Evolutionary conservation across 2,113 vertebrate genomes (phyloP), one percentile per base, ranked within the genome.

Genomic region (Rhagologus leucostigma): DNA sequence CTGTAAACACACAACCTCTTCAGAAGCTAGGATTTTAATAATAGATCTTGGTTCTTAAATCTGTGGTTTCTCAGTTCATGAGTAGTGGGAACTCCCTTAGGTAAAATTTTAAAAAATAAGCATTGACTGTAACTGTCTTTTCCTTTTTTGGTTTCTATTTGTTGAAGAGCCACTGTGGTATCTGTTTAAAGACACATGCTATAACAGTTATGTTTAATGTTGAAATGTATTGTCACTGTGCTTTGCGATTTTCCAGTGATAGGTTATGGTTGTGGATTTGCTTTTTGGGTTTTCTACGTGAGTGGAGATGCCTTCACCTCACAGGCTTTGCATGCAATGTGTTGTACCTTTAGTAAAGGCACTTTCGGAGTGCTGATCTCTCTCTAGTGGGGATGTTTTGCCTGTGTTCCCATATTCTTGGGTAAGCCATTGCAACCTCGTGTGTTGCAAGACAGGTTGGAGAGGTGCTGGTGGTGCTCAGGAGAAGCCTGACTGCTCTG

Each of bases 71-170:
- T 88, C 76, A 75, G 83, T 60, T 80, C 65, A 27, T 64, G 56
- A 81, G 52, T 60, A 85, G 52, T 95, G 88, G 92, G 93, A 97
- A 89, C 79, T 92, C 90, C 93, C 79, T 82, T 81, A 90, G 95
- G 92, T 95, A 42, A 96, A 78, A 92, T 92, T 75, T 59, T 6
- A 7, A 56, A 82, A 84, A 95, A 95, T 49, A 86, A 86, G 29
- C 79, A 60, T 74, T 93, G 93, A 93, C 85, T 92, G 39, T 93
- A 64, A 94, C 90, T 93, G 90, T 93, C 95, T 93, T 94, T 90
- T 89, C 88, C 68, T 84, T 91, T 90, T 70, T 70, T 78, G 69
- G 60, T 77, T 93, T 64, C 5, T 84, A 6, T 84, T 84, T 94
- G 56, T 42, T 94, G 92, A 95, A 87, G 85, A 93, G 79, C 82